Conservation (phyloP, 1,140 invertebrate genomes). For the Aporrectodea caliginosa region DNA sequence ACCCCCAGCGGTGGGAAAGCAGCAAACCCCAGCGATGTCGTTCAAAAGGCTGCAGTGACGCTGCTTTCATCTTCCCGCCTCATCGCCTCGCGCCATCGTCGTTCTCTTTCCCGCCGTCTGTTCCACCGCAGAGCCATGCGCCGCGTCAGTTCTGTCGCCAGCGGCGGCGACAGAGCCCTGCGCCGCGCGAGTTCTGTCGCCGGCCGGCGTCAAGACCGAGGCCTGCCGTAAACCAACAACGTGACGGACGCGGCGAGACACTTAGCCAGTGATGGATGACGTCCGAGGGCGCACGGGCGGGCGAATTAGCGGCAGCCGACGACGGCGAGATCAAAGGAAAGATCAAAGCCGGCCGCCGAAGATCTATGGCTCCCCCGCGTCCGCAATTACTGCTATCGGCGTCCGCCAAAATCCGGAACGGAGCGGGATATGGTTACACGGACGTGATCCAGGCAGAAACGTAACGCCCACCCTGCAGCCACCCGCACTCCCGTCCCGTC, state of each 20-base stretch:
- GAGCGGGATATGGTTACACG: neutral
- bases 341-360: neutral
- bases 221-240: neutral
- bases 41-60: neutral
- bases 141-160: neutral
- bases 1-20: too few relatives aligned
- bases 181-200: slow-evolving; percentile 1
- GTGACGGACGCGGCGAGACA: neutral
- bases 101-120: too few relatives aligned
- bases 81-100: too few relatives aligned
- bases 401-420: neutral
- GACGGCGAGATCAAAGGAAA: neutral
- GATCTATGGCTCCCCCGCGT: neutral
- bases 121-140: neutral
- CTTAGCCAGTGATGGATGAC: neutral
- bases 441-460: neutral
- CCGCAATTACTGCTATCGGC: neutral
- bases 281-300: too few relatives aligned
- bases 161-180: neutral
- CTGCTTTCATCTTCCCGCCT: neutral
- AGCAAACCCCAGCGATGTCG: too few relatives aligned
- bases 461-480: neutral
- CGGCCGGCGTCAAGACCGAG: neutral
- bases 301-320: neutral
- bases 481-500: neutral